These are phyloP conservation scores for Trichacis sp. DNA, from an alignment of 2,888 invertebrate genomes.

Conservation along the genomic window DNA sequence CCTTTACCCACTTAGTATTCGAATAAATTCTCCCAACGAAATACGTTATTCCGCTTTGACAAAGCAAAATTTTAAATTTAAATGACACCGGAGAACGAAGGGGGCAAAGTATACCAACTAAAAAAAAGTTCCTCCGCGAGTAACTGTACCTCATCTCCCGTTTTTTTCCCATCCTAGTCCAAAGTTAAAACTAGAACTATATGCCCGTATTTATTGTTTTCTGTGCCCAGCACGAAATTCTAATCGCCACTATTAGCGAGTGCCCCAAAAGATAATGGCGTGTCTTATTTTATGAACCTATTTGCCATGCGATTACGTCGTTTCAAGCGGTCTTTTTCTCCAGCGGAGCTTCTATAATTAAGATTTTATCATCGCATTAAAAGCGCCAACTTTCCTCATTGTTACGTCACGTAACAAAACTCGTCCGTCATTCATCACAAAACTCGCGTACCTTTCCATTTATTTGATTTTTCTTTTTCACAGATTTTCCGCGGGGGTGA, in stretches of 20 bases:
- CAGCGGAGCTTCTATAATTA: slow-evolving; percentile 48
- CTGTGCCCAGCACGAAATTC: slow-evolving; percentile 43
- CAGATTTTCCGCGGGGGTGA: neutral
- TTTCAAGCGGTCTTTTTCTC: slow-evolving; percentile 49
- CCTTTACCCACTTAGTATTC: slow-evolving; percentile 15
- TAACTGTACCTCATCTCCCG: slow-evolving; percentile 14
- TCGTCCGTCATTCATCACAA: slow-evolving; percentile 14
- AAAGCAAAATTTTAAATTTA: slow-evolving; percentile 30
- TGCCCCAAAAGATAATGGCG: slow-evolving; percentile 48
- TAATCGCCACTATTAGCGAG: slow-evolving; percentile 52
- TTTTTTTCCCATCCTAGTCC: slow-evolving; percentile 43
- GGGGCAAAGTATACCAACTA: neutral
- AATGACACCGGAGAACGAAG: slow-evolving; percentile 24
- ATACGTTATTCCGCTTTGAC: slow-evolving; percentile 3
- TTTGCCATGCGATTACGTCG: slow-evolving; percentile 56
- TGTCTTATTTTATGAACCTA: slow-evolving; percentile 51
- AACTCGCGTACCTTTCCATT: slow-evolving; percentile 7
- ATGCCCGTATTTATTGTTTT: slow-evolving; percentile 40
- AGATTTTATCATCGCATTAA: slow-evolving; percentile 51
- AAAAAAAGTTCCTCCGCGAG: slow-evolving; percentile 4
- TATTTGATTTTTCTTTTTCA: neutral
- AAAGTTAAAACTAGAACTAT: slow-evolving; percentile 45
- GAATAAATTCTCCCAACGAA: slow-evolving; percentile 20
- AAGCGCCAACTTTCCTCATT: slow-evolving; percentile 25
- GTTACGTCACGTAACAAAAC: slow-evolving; percentile 12